Percentiles rank a stretch among this genome's conserved stretches.
phyloP scores from a whole-genome alignment of 1,140 invertebrate species.

The Zophobas morio region DNA sequence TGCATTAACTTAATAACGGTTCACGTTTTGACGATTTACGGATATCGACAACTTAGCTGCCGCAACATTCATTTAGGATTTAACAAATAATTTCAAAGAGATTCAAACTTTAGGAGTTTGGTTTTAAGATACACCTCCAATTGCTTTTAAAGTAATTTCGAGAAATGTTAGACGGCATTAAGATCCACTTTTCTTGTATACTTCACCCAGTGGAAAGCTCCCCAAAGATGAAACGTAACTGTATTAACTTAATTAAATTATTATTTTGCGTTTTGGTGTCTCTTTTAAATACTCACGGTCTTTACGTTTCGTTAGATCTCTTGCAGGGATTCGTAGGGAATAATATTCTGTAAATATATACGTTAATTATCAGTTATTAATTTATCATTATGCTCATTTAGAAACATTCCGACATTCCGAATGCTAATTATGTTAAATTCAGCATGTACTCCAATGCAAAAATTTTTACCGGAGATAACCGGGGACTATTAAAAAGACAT shows the following conservation, averaged over 20 bases:
- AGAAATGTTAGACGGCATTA: slow-evolving; percentile 18
- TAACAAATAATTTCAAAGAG: slow-evolving; percentile 25
- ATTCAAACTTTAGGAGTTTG: slow-evolving; percentile 26
- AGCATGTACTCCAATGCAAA: not conserved
- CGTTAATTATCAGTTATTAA: no score
- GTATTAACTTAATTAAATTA: slow-evolving; percentile 37
- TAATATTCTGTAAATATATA: no score
- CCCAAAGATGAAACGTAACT: slow-evolving; percentile 24
- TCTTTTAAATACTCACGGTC: slow-evolving; percentile 13
- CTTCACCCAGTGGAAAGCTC: slow-evolving; percentile 14
- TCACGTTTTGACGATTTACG: slow-evolving; percentile 12
- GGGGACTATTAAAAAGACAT: slow-evolving; percentile 31
- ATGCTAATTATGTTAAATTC: slow-evolving; percentile 7
- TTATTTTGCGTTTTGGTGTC: slow-evolving; percentile 31
- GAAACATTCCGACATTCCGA: not conserved
- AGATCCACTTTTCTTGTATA: slow-evolving; percentile 18
- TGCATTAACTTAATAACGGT: slow-evolving; percentile 16
- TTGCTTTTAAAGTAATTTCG: slow-evolving; percentile 32
- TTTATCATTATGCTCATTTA: no score
- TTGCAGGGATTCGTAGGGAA: no score
- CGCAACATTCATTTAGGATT: slow-evolving; percentile 21
- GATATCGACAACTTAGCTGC: not conserved
- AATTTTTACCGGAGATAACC: slow-evolving; percentile 23
- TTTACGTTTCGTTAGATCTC: not conserved
- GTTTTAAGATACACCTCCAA: slow-evolving; percentile 30